These are phyloP conservation scores for Ecliptopera silaceata DNA, from an alignment of 2,888 invertebrate genomes.

Conservation along the genomic window DNA sequence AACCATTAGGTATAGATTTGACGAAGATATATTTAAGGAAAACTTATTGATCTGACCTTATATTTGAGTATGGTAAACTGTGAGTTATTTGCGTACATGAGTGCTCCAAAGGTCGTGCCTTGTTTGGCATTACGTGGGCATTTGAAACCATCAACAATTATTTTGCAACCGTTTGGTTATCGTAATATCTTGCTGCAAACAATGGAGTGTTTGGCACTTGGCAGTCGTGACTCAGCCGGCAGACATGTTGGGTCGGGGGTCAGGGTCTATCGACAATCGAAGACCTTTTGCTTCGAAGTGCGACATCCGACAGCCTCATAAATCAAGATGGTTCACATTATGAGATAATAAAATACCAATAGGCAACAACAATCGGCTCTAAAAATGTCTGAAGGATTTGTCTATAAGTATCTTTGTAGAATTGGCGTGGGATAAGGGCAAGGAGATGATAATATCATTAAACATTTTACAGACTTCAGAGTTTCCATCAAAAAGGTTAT, in stretches of 20 bases:
- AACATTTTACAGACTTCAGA: too few species aligned
- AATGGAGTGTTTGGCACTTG: constrained; percentile 17
- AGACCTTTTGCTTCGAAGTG: constrained; percentile 28
- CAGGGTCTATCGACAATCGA: constrained; percentile 27
- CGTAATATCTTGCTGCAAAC: constrained; percentile 14
- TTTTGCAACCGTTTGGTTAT: constrained; percentile 19
- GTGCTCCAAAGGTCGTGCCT: constrained; percentile 1
- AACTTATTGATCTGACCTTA: too few species aligned
- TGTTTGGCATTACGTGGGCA: constrained; percentile 7
- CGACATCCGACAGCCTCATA: constrained; percentile 31
- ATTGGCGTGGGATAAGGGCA: too few species aligned
- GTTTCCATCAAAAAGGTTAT: too few species aligned
- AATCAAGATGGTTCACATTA: constrained; percentile 17
- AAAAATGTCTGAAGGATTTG: not conserved
- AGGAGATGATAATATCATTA: too few species aligned
- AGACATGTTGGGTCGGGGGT: constrained; percentile 26
- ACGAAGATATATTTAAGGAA: too few species aligned
- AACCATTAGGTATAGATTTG: constrained; percentile 20
- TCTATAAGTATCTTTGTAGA: too few species aligned
- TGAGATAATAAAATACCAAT: constrained; percentile 12
- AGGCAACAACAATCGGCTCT: not conserved
- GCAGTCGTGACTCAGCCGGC: constrained; percentile 31
- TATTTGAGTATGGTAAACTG: not conserved
- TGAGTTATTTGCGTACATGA: not conserved
- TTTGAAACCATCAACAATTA: constrained; percentile 15